Base-by-base conservation (phyloP, 2,888 invertebrate species). In the Mythimna impura region DNA sequence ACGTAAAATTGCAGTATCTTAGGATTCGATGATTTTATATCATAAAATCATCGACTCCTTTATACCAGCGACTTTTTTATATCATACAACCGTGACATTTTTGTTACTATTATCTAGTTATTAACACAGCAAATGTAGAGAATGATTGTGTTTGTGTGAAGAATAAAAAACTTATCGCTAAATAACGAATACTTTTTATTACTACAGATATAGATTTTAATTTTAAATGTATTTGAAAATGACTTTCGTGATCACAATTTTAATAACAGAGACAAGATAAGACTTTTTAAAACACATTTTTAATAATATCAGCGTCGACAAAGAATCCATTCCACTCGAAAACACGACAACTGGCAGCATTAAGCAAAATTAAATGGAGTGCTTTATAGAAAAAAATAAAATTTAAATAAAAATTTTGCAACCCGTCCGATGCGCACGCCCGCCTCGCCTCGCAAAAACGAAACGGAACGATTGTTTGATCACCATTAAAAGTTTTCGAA, bases 401-500 rank as follows among this genome's bases (percentile, higher is more conserved):
- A 76, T 50, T 3, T 12, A 47, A 76, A 89, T 86, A 81, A 82
- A 86, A 89, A 87, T 81, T 87, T 85, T 81, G 75, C 87, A 89
- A 89, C 87, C 88, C 89, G 84, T 83, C 87, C 88, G 74, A 81
- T 76, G 82, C 82, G 52, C 68, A 50, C 60, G 61, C 71, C 63
- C 64, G 81, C 80, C 78, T 85, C 71, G 83, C 83, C 76, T 80
- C 81, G 87, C 87, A 88, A 90, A 91, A 92, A 90, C 90, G 86
- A 87, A 90, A 92, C 88, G 90, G 88, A 92, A 91, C 90, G 91
- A 91, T 93, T 94, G 93, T 94, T 94, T 94, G 93, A 93, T 94
- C 90, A 89, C 93, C 93, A 95, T 95, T 94, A 94, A 94, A 95
- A 95, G 93, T 94, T 94, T 91, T 88, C 84, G 91, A 91, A 94